A percentile compares a stretch with the other conserved stretches of the same genome.
Evolutionary conservation across 2,113 vertebrate genomes (phyloP).

Genomic region (Eleginops maclovinus): DNA sequence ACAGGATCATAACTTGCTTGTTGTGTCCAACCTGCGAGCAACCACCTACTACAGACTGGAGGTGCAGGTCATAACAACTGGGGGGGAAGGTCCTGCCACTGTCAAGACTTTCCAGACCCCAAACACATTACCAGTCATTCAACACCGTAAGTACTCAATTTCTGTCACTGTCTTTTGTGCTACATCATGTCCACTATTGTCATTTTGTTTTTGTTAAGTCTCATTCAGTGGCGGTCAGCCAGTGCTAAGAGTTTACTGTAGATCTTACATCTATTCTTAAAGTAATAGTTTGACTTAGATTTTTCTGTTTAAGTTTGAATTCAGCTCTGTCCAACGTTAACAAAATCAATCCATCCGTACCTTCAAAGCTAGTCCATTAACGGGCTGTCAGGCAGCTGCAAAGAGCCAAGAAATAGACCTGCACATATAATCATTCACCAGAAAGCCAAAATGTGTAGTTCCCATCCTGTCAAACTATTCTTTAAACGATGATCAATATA

Average conservation of each 20-base stretch:
- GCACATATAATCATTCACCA: neutral
- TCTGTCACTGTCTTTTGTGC: neutral
- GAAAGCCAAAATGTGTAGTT: neutral
- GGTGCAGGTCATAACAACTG: slow-evolving; percentile 91
- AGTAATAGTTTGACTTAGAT: neutral
- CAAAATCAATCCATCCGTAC: neutral
- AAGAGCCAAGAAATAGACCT: neutral
- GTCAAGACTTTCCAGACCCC: slow-evolving; percentile 92
- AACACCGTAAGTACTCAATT: slow-evolving; percentile 85
- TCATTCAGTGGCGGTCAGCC: neutral
- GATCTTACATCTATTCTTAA: neutral
- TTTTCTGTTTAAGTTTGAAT: neutral
- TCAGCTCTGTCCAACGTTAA: neutral
- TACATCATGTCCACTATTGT: neutral
- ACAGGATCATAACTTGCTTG: slow-evolving; percentile 89
- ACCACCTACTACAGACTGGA: slow-evolving; percentile 92
- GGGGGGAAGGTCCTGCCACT: slow-evolving; percentile 91
- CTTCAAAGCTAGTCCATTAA: neutral
- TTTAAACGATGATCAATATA: neutral
- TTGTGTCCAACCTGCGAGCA: slow-evolving; percentile 89
- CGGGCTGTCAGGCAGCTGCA: neutral
- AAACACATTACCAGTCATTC: slow-evolving; percentile 75
- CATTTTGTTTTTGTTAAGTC: neutral
- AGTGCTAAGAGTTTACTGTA: neutral
- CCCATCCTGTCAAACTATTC: neutral